Conservation (phyloP, 2,797 vertebrate genomes). For the Spatula versicolor region DNA sequence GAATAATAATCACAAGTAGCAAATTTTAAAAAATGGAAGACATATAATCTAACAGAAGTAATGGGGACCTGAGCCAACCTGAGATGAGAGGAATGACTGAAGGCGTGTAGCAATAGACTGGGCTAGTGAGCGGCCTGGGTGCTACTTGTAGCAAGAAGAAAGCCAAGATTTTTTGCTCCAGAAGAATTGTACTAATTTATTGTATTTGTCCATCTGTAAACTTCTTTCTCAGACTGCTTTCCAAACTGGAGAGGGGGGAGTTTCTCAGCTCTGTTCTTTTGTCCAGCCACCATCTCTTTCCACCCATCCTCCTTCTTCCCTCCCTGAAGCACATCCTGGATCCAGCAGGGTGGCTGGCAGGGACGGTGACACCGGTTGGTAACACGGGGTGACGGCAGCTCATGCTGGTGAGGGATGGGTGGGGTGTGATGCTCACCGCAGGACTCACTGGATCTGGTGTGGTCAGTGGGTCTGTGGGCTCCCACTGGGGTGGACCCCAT, state of each 20-base stretch:
- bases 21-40: conserved; percentile 65
- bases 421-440: neutral
- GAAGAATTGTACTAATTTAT: neutral
- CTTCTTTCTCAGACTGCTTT: neutral
- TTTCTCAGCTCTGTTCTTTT: neutral
- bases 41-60: conserved; percentile 61
- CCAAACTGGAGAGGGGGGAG: neutral
- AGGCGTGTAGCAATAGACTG: conserved; percentile 49
- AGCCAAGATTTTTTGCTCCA: neutral
- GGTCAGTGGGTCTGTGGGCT: neutral
- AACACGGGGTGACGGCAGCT: neutral
- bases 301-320: neutral
- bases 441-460: neutral
- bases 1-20: conserved; percentile 78
- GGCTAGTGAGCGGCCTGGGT: neutral
- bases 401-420: fast-evolving
- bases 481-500: neutral
- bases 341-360: neutral
- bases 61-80: conserved; percentile 44
- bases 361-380: fast-evolving
- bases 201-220: neutral
- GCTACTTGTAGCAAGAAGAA: conserved; percentile 1
- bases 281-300: neutral
- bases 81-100: conserved; percentile 51
- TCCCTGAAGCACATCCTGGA: neutral